Conservation (phyloP, 2,113 vertebrate genomes). For the Aleadryas rufinucha region DNA sequence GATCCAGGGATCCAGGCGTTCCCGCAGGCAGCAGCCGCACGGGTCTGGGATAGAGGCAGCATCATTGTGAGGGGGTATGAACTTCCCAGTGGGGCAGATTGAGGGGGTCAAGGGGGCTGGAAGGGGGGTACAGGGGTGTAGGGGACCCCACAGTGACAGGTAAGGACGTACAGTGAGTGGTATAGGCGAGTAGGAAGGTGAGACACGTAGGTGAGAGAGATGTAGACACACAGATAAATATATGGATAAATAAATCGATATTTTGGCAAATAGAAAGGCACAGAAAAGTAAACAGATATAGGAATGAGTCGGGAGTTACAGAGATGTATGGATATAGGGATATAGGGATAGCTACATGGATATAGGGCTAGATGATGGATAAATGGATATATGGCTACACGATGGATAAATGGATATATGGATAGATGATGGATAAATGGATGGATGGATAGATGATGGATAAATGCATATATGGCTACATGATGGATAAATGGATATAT, state of each 20-base stretch:
- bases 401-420: too few species aligned
- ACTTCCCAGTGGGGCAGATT: neutral
- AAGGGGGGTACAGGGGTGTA: neutral
- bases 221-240: accelerated
- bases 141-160: neutral
- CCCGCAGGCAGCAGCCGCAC: too few species aligned
- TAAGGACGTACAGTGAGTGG: accelerated
- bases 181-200: accelerated
- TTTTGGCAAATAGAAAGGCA: neutral
- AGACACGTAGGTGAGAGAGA: accelerated
- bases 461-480: too few species aligned
- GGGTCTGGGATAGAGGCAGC: neutral
- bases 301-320: neutral
- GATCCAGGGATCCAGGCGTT: neutral
- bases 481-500: neutral
- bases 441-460: neutral
- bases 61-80: neutral
- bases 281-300: accelerated
- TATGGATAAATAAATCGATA: neutral
- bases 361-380: too few species aligned
- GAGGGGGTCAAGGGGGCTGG: neutral
- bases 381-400: too few species aligned
- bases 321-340: neutral
- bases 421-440: neutral
- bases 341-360: neutral